Base-by-base conservation (phyloP, 2,797 vertebrate species). In the Graptemys geographica region DNA sequence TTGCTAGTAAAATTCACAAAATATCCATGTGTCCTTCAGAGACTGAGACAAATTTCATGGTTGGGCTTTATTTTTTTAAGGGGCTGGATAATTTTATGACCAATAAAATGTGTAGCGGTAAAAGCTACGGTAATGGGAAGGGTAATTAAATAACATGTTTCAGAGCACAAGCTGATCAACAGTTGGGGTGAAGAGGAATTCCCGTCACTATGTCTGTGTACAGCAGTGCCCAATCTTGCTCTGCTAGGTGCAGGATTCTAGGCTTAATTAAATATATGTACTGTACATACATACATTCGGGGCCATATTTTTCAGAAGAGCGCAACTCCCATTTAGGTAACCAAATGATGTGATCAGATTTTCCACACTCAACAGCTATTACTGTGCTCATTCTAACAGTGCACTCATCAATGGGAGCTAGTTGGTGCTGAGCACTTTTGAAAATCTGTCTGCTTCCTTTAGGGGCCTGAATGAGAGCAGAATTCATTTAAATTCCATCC, bases 161-260 rank as follows among this genome's bases (percentile, higher is more conserved):
- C 28, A 78, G 41, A 62, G 16, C 33, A 79, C 0, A 2, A 86
- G 33, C 0, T 0, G 10, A 83, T 87, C 6, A 41, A 9, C 21
- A 83, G 49, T 2, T 82, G 65, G 41, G 27, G 49, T 49, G 15
- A 69, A 78, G 89, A 59, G 69, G 78, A 83, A 55, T 16, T 53
- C 55, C 79, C 49, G 3, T 31, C 87, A n/a, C 49, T 51, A 1
- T 84, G 65, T 5, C 44, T 25, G 16, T 4, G 1, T 82, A 31
- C 74, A 25, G 7, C 4, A 27, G 81, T 33, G 44, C 7, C 5
- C 41, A 79, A 23, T 3, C 1, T 55, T 84, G 81, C 81, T 19
- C 5, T 25, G 1, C 62, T 31, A 78, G 41, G 13, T 10, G 31
- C 3, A 1, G 10, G 8, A 23, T 0, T 6, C 74, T 3, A 19